A percentile compares a stretch with the other conserved stretches of the same genome.
Evolutionary conservation across 2,797 vertebrate species (phyloP).

Genomic region (Pampus argenteus): DNA sequence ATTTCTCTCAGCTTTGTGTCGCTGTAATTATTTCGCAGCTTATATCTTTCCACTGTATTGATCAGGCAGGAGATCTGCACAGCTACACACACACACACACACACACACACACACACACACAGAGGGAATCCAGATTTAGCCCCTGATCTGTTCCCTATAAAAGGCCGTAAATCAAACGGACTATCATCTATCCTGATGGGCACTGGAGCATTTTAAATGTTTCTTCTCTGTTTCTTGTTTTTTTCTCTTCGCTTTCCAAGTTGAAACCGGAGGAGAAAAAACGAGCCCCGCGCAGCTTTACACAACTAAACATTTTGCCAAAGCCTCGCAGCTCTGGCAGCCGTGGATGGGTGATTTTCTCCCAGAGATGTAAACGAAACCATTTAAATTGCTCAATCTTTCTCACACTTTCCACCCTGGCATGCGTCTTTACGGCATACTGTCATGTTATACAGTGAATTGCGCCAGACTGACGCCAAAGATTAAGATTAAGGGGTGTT

Average conservation of each 20-base stretch:
- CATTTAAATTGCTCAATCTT: conserved; percentile 28
- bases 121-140: no score
- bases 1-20: conserved; percentile 80
- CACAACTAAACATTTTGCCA: conserved; percentile 40
- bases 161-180: conserved; percentile 63
- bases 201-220: conserved; percentile 44
- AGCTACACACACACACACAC: conserved; percentile 18
- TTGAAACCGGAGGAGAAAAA: conserved; percentile 59
- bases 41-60: conserved; percentile 76
- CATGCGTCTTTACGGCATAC: neutral
- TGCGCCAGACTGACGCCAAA: neutral
- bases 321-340: conserved; percentile 19
- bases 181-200: conserved; percentile 57
- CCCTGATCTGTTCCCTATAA: conserved; percentile 56
- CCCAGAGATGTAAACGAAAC: conserved; percentile 46
- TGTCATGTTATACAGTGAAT: conserved; percentile 9
- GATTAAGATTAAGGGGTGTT: conserved; percentile 1
- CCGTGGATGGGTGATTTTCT: neutral
- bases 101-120: conserved; percentile 35
- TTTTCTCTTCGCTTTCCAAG: conserved; percentile 32
- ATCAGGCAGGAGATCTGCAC: conserved; percentile 52
- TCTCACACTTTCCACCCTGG: conserved; percentile 30
- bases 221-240: conserved; percentile 33
- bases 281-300: conserved; percentile 27
- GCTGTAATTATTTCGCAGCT: conserved; percentile 78